Evolutionary conservation across 2,113 vertebrate genomes (phyloP).

Genomic region (Cnemophilus loriae): DNA sequence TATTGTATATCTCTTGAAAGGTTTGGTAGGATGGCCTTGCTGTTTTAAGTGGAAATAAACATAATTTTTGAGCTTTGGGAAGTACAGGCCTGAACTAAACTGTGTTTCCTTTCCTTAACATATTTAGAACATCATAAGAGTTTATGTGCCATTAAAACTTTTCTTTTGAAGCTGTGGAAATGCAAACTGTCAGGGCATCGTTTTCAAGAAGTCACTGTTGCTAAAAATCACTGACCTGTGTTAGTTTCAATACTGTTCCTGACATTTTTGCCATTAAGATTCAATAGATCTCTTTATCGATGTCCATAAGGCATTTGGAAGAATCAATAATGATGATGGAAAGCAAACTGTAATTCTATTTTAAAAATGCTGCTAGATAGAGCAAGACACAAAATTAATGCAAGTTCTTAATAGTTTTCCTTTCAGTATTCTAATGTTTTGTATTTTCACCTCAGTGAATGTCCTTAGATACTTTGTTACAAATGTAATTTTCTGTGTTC

Average conservation of each 20-base stretch:
- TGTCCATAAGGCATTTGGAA: constrained; percentile 36
- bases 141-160: not conserved
- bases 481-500: not conserved
- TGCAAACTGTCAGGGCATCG: not conserved
- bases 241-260: not conserved
- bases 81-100: not conserved
- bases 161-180: not conserved
- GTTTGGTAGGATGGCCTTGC: not conserved
- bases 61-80: not conserved
- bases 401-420: not conserved
- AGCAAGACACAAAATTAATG: not conserved
- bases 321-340: constrained; percentile 56
- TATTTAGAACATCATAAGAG: not conserved
- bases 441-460: not conserved
- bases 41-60: not conserved
- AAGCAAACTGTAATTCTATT: not conserved
- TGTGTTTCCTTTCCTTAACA: not conserved
- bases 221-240: not conserved
- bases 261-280: not conserved
- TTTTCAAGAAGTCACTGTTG: not conserved
- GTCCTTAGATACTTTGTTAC: not conserved
- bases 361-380: not conserved
- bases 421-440: not conserved
- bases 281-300: constrained; percentile 22
- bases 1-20: not conserved